Conservation (phyloP, 2,113 vertebrate genomes). For the Pseudolaguvia tuberculata region DNA sequence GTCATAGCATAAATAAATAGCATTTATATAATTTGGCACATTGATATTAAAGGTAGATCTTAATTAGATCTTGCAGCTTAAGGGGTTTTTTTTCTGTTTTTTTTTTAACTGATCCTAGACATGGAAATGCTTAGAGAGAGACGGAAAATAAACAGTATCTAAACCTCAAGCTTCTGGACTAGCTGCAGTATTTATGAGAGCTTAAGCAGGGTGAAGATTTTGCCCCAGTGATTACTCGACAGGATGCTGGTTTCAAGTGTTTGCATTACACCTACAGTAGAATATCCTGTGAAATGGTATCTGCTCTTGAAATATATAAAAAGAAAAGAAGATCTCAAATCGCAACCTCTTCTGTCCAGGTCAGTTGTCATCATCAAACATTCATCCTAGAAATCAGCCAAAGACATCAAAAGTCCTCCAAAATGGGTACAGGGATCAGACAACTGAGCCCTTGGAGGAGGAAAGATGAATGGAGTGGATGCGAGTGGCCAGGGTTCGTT, state of each 20-base stretch:
- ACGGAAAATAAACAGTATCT: neutral
- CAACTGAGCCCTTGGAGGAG: conserved; percentile 93
- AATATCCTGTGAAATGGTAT: conserved; percentile 34
- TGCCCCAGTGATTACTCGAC: conserved; percentile 11
- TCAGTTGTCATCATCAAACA: conserved; percentile 4
- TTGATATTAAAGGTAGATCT: conserved; percentile 11
- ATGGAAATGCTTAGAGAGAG: neutral
- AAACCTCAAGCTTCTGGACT: neutral
- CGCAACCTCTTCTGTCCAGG: conserved; percentile 2
- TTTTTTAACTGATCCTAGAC: neutral
- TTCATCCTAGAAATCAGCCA: conserved; percentile 1
- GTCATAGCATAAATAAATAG: conserved; percentile 19
- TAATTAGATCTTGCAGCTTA: conserved; percentile 14
- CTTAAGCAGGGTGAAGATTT: conserved; percentile 24
- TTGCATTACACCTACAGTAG: conserved; percentile 17
- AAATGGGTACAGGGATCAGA: conserved; percentile 65
- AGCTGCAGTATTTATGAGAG: conserved; percentile 11
- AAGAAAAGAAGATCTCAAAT: neutral
- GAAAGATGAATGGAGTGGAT: conserved; percentile 98
- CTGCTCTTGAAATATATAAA: neutral
- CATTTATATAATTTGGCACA: conserved; percentile 28
- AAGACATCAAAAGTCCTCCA: conserved; percentile 32
- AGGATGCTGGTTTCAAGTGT: conserved; percentile 10
- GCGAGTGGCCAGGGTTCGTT: conserved; percentile 89
- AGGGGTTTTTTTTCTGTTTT: too few species aligned